Conservation (phyloP, 2,797 vertebrate genomes). For the Phrynocephalus forsythii region DNA sequence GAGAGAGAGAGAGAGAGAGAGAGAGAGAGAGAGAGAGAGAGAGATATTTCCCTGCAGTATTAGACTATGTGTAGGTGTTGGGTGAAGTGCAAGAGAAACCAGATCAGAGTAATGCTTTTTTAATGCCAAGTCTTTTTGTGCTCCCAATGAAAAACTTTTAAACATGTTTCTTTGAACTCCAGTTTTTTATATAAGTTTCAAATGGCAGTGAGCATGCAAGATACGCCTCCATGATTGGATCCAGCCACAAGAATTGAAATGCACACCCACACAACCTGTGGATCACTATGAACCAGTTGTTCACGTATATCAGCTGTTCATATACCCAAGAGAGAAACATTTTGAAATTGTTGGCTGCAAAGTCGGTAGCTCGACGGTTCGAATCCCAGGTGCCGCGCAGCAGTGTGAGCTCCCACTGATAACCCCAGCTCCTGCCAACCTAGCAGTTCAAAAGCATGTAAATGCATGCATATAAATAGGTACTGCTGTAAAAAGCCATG, state of each 20-base stretch:
- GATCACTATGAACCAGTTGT: neutral
- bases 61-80: conserved; percentile 16
- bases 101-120: neutral
- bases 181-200: neutral
- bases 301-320: neutral
- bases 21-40: too few relatives aligned
- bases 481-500: too few relatives aligned
- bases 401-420: too few relatives aligned
- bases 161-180: neutral
- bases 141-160: neutral
- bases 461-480: too few relatives aligned
- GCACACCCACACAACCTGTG: neutral
- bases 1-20: too few relatives aligned
- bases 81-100: neutral
- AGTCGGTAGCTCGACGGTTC: too few relatives aligned
- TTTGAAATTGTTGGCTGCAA: too few relatives aligned
- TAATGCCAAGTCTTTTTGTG: conserved; percentile 4
- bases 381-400: too few relatives aligned
- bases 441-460: too few relatives aligned
- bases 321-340: neutral
- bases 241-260: neutral
- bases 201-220: neutral
- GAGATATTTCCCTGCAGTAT: neutral
- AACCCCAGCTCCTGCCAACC: too few relatives aligned
- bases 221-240: neutral